Evolutionary conservation across 2,888 invertebrate species (phyloP).

Genomic region (Morpho deidamia): DNA sequence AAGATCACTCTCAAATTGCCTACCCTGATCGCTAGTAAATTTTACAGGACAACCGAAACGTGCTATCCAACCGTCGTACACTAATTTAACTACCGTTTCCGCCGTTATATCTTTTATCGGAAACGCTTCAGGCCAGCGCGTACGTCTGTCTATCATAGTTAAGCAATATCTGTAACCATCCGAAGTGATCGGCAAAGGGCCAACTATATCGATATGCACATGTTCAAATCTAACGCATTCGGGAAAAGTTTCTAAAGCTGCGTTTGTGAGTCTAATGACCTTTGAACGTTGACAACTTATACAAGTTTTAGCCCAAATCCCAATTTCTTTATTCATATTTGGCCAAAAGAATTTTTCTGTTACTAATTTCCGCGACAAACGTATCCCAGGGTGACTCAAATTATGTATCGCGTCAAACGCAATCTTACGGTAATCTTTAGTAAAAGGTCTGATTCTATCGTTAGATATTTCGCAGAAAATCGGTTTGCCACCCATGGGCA

Average conservation of each 20-base stretch:
- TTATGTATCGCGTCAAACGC: slow-evolving; percentile 14
- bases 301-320: slow-evolving; percentile 18
- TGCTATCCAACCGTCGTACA: slow-evolving; percentile 43
- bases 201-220: slow-evolving; percentile 18
- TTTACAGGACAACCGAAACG: slow-evolving; percentile 42
- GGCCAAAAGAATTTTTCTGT: slow-evolving; percentile 11
- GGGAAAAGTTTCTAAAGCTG: slow-evolving; percentile 15
- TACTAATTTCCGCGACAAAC: slow-evolving; percentile 10
- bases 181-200: slow-evolving; percentile 23
- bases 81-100: slow-evolving; percentile 29
- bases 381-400: slow-evolving; percentile 16
- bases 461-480: neutral
- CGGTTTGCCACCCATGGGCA: neutral
- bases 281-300: slow-evolving; percentile 22
- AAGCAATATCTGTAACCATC: slow-evolving; percentile 37
- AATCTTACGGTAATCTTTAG: slow-evolving; percentile 3
- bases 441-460: neutral
- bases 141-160: slow-evolving; percentile 36
- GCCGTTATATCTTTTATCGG: neutral
- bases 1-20: slow-evolving; percentile 11
- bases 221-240: slow-evolving; percentile 12
- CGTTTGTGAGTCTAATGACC: slow-evolving; percentile 19
- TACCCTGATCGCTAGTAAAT: slow-evolving; percentile 12
- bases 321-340: slow-evolving; percentile 20
- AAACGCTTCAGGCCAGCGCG: slow-evolving; percentile 23